Base-by-base conservation (phyloP, 2,797 vertebrate species). In the Typhlichthys eigenmanni region DNA sequence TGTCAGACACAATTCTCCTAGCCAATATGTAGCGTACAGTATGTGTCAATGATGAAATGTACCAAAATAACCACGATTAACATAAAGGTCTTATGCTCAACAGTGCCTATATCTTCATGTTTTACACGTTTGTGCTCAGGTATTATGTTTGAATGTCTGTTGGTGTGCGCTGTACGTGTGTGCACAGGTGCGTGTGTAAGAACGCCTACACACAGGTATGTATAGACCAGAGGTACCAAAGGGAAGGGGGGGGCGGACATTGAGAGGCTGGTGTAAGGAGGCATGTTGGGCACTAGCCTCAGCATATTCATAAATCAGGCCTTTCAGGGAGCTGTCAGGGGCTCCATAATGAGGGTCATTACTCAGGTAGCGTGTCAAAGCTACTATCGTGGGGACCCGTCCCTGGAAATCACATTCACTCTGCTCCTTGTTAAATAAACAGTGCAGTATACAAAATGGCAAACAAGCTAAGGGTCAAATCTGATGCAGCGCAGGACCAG, bases 381-480 rank as follows among this genome's bases (percentile, higher is more conserved):
- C 94, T 95, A 96, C 95, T 97, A 98, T 96, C 96, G 97, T 95
- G 97, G 95, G 88, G 88, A 95, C 95, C 93, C 93, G 92, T 96
- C 96, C 96, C 93, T 85, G 85, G 93, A 95, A 96, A 96, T 95
- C 95, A 95, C 95, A 95, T 95, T 97, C 95, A 97, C 95, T 96
- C 95, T 95, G 94, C 95, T 97, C 96, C 97, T 98, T 95, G 97
- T 99, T 99, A 98, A 98, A 98, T 98, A 99, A 99, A 98, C 97
- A 98, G 95, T 93, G 93, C 93, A 93, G 95, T 98, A 98, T 95
- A 98, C 97, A 98, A 98, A 98, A 97, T 97, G 96, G 96, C 96
- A 98, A 98, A 98, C 97, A 98, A 97, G 96, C 94, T 94, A 93
- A 92, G 93, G 97, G 97, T 99, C 97, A 98, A 38, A 97, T 95